Percentiles rank a stretch among this genome's conserved stretches.
Conservation (phyloP, 2,888 invertebrate species). For the Chromoteleia sp. region DNA sequence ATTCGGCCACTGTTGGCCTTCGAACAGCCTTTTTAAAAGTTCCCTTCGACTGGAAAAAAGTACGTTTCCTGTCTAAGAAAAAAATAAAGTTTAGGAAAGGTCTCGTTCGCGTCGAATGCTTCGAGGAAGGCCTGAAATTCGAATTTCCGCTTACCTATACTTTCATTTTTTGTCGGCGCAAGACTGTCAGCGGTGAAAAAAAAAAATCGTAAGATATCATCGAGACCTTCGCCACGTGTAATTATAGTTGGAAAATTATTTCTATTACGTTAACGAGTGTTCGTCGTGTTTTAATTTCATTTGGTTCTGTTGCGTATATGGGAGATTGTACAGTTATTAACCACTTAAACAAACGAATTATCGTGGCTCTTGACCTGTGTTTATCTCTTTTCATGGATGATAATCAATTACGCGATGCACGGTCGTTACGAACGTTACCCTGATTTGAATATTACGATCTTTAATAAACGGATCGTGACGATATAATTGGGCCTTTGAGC, state of each 20-base stretch:
- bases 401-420: conserved; percentile 31
- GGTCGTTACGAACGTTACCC: conserved; percentile 16
- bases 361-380: conserved; percentile 32
- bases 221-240: conserved; percentile 32
- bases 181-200: conserved; percentile 23
- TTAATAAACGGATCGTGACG: conserved; percentile 6
- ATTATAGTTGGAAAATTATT: conserved; percentile 53
- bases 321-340: conserved; percentile 43
- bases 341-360: conserved; percentile 49
- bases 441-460: conserved; percentile 34
- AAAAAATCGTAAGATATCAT: conserved; percentile 46
- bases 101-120: conserved; percentile 15
- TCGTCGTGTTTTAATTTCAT: conserved; percentile 50
- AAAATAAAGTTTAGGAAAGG: conserved; percentile 33
- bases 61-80: not conserved
- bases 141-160: conserved; percentile 39
- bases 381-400: conserved; percentile 43
- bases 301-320: conserved; percentile 22
- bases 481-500: not conserved
- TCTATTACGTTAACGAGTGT: conserved; percentile 44
- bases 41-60: not conserved
- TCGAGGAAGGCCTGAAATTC: conserved; percentile 25
- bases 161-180: conserved; percentile 29
- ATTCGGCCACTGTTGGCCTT: too few relatives aligned
- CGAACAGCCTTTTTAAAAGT: not conserved